These are phyloP conservation scores for Hystrix cristata DNA, from an alignment of 2,113 vertebrate genomes.

Conservation along the genomic window DNA sequence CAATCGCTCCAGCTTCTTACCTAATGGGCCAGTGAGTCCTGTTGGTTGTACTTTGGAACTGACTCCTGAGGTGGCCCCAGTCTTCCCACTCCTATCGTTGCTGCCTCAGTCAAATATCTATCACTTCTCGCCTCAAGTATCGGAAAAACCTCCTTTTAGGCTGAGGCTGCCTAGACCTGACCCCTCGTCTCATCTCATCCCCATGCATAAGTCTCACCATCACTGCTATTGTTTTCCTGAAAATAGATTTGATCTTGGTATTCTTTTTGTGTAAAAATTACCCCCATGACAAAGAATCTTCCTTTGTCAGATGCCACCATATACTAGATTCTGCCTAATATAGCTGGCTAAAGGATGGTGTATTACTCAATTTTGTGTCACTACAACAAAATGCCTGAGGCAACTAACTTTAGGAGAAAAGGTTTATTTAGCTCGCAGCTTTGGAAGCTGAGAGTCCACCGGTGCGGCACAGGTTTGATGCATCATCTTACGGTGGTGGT, in stretches of 20 bases:
- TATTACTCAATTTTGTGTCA: not conserved
- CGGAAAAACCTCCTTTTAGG: not conserved
- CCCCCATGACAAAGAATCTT: not conserved
- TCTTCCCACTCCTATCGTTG: not conserved
- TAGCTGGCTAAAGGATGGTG: not conserved
- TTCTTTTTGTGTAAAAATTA: not conserved
- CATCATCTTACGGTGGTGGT: not conserved
- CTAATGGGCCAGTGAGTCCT: not conserved
- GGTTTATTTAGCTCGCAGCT: not conserved
- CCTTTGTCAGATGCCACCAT: not conserved
- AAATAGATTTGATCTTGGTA: not conserved
- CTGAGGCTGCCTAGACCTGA: not conserved
- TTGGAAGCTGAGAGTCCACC: not conserved
- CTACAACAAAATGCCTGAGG: not conserved
- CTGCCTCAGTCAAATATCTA: not conserved
- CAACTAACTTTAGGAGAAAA: not conserved
- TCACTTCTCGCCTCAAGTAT: not conserved
- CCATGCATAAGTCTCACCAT: not conserved
- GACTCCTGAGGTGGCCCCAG: not conserved
- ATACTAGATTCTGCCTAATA: not conserved
- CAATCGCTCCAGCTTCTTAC: not conserved
- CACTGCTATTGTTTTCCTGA: not conserved
- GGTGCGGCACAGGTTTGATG: not conserved
- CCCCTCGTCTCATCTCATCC: not conserved
- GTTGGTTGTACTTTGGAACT: not conserved